These are phyloP conservation scores for Artibeus jamaicensis DNA, from an alignment of 2,797 vertebrate genomes.

Conservation along the genomic window DNA sequence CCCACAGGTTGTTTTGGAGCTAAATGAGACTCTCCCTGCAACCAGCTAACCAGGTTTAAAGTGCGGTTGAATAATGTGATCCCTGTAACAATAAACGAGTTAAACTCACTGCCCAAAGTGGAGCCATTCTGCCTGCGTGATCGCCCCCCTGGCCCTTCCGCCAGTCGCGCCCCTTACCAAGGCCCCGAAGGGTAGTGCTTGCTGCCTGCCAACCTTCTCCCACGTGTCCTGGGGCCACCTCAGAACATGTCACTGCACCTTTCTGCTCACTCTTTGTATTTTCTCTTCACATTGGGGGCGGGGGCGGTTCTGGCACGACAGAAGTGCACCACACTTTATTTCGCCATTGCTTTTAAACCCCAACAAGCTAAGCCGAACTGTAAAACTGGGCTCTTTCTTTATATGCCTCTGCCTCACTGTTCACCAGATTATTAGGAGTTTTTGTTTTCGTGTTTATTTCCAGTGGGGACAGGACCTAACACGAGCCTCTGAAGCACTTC, in stretches of 20 bases:
- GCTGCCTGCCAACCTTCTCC: neutral
- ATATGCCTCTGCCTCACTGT: neutral
- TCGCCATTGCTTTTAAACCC: neutral
- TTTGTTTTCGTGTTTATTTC: constrained; percentile 53
- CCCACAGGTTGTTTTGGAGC: neutral
- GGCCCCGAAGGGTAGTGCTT: neutral
- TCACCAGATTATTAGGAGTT: neutral
- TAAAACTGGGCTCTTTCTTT: neutral
- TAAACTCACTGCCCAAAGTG: too few relatives aligned
- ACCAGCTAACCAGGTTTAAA: neutral
- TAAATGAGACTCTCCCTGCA: neutral
- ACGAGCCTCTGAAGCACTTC: neutral
- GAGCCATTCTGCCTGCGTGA: neutral
- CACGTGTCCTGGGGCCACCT: neutral
- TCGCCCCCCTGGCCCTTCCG: neutral
- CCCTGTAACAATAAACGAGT: neutral
- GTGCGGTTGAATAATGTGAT: neutral
- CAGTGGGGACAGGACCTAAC: neutral
- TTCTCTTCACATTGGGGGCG: neutral
- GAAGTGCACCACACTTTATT: neutral
- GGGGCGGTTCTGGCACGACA: neutral
- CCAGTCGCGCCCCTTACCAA: neutral
- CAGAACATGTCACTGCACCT: too few relatives aligned
- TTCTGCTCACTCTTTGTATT: neutral
- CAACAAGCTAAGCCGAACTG: neutral